Base-by-base conservation (phyloP, 2,113 vertebrate genomes). In the Microcebus murinus region DNA sequence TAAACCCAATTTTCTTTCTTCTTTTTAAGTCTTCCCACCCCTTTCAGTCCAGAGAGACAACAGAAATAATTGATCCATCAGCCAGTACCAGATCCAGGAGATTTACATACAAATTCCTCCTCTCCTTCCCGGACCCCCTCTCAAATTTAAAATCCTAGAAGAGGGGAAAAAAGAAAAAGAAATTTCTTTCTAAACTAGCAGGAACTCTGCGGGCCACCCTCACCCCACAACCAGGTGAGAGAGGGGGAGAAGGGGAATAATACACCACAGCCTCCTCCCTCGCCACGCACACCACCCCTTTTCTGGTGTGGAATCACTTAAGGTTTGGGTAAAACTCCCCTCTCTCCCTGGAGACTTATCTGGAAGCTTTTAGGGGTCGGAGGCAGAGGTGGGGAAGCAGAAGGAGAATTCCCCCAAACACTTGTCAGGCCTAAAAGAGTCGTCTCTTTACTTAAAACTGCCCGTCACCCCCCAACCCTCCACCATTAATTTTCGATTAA, bases 31-130 rank as follows among this genome's bases (percentile, higher is more conserved):
- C n/a, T 8, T 17, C 55, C 15, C n/a, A 48, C 17, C 48, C 48
- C 68, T 15, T 52, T 59, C 50, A 29, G 85, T 89, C 14, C 0
- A 27, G 74, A 91, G 86, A 98, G 91, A 94, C 95, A 86, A 95
- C 65, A 83, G 96, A 96, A 96, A 96, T 97, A 97, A 97, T 94
- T 97, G 95, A 93, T 87, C 86, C 97, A 95, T 96, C 95, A 97
- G 65, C 93, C 95, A 95, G 57, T 83, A 87, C 63, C 42, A 73
- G 89, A 59, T 94, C 88, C 77, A 45, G 68, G 81, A 95, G 86
- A 96, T 93, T 96, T 92, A 79, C 71, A 96, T 90, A 96, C 97
- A 90, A 95, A 96, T 96, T 61, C 55, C 45, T 9, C 76, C 48
- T 67, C 82, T 73, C 13, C 17, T 27, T 42, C 67, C 36, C n/a